Evolutionary conservation across 2,888 invertebrate genomes (phyloP).

Genomic region (Drosophila yooni): DNA sequence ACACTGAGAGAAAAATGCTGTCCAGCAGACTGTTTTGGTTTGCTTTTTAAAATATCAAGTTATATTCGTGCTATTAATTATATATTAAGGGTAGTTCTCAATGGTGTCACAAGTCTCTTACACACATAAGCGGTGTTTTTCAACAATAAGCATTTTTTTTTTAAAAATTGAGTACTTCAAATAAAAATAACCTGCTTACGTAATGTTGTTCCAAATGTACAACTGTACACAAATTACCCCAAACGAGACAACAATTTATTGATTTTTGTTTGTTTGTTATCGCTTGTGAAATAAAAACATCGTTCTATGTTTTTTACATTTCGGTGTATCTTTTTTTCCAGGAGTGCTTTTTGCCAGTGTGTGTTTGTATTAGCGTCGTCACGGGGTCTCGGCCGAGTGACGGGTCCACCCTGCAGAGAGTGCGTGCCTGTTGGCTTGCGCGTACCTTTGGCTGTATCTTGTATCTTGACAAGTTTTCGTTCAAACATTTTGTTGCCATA

Average conservation of each 20-base stretch:
- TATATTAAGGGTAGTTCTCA: no score
- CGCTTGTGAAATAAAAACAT: neutral
- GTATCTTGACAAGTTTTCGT: constrained; percentile 26
- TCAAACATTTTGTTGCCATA: constrained; percentile 19
- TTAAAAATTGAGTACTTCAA: no score
- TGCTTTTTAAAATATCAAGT: no score
- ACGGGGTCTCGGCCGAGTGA: constrained; percentile 16
- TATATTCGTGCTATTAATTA: no score
- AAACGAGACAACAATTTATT: neutral
- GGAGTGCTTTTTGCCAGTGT: neutral
- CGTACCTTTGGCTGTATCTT: constrained; percentile 39
- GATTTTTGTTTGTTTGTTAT: neutral
- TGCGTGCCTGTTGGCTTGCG: constrained; percentile 46
- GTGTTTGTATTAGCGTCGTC: constrained; percentile 11
- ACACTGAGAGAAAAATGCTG: neutral
- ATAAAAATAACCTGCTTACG: no score
- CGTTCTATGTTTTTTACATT: neutral
- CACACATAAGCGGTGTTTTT: no score
- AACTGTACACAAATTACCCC: neutral
- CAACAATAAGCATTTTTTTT: no score
- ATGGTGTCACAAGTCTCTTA: no score
- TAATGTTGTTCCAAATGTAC: no score
- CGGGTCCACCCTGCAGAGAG: constrained; percentile 15
- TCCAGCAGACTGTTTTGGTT: neutral
- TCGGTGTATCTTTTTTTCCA: neutral